phyloP scores from a whole-genome alignment of 2,797 vertebrate genomes.

The Eulemur albifrons region DNA sequence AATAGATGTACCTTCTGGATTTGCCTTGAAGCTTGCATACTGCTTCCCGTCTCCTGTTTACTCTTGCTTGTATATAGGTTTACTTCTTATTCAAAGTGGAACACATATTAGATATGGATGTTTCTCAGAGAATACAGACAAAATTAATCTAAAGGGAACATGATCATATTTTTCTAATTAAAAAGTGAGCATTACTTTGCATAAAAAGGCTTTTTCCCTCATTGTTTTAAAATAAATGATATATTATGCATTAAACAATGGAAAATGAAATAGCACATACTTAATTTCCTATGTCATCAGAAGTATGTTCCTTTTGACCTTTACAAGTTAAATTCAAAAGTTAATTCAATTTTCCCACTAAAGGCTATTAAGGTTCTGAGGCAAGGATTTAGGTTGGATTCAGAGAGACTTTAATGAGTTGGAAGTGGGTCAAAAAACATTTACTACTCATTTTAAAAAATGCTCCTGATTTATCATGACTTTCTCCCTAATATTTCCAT shows the following conservation, averaged over 20 bases:
- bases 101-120: constrained; percentile 11
- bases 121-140: constrained; percentile 48
- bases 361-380: constrained; percentile 58
- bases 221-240: constrained; percentile 56
- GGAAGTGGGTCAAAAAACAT: constrained; percentile 67
- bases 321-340: constrained; percentile 73
- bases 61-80: not conserved
- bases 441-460: constrained; percentile 58
- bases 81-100: constrained; percentile 55
- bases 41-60: not conserved
- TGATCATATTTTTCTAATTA: constrained; percentile 35
- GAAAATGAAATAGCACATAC: constrained; percentile 56
- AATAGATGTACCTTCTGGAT: not conserved
- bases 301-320: constrained; percentile 54
- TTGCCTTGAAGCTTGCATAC: constrained; percentile 27
- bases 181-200: constrained; percentile 29
- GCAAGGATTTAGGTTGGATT: constrained; percentile 52
- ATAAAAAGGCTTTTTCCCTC: not conserved
- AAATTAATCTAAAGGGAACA: constrained; percentile 40
- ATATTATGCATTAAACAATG: constrained; percentile 57
- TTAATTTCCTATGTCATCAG: constrained; percentile 68
- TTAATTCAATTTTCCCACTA: constrained; percentile 72
- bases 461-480: constrained; percentile 59
- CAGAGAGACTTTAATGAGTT: constrained; percentile 63
- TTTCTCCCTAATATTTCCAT: constrained; percentile 46